Base-by-base conservation (phyloP, 2,113 vertebrate species). In the pig (Sus scrofa) region DNA sequence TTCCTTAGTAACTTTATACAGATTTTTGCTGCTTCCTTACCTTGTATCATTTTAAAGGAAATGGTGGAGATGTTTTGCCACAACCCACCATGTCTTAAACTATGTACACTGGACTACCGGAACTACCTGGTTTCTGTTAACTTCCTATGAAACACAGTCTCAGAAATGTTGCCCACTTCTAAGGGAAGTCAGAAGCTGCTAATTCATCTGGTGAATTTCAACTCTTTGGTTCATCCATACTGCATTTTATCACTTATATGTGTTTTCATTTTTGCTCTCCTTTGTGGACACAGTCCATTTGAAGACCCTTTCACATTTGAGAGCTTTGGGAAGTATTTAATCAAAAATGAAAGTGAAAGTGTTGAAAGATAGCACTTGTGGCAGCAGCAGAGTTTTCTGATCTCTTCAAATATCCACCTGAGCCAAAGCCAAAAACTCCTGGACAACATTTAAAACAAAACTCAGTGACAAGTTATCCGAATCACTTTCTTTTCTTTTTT, bases 321-420 rank as follows among this genome's bases (percentile, higher is more conserved):
- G 56, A 16, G 37, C 81, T 58, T 58, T 86, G 30, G n/a, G 77
- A 88, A 94, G 18, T 91, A 30, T 94, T 94, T 77, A 81, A 75
- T 81, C 1, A 93, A 92, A 87, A 92, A 54, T 34, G 22, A 71
- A 75, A 85, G 22, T 34, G 22, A 71, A 75, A 85, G 22, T 85
- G 19, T 88, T 77, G 6, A 71, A 87, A 85, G 16, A 50, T 63
- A 26, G 2, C 5, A 24, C 6, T 3, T 65, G 14, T 62, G 60
- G 32, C 9, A 32, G 2, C 2, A 26, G 16, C 22, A 2, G 11
- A 70, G 15, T 16, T 58, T 78, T 94, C 14, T 13, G 63, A 68
- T 89, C 15, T 60, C 20, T 73, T 68, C 32, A 37, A 24, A 32
- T 90, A 12, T 75, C 13, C 6, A 7, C 32, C 2, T 60, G 16